phyloP scores from a whole-genome alignment of 2,113 vertebrate species.

The Paradoxurus hermaphroditus region DNA sequence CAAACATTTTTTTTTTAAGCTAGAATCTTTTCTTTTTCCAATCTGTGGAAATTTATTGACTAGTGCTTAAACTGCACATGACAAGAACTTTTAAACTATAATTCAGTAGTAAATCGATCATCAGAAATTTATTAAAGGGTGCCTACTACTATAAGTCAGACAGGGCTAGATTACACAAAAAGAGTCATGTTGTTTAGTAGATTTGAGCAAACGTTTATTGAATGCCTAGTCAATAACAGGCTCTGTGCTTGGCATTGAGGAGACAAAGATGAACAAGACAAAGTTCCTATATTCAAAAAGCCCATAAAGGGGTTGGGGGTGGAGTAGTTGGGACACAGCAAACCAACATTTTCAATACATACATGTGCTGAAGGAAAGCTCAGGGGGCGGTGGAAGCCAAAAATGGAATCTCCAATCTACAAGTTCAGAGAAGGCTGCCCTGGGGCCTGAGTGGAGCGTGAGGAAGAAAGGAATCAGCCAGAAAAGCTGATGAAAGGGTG shows the following conservation, averaged over 20 bases:
- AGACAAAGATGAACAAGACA: not conserved
- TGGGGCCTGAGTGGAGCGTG: not conserved
- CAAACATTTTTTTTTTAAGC: not conserved
- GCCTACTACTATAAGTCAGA: not conserved
- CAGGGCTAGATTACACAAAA: not conserved
- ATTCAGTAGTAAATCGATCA: not conserved
- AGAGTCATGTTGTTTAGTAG: not conserved
- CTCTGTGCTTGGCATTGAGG: not conserved
- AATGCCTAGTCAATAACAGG: not conserved
- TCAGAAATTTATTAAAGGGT: not conserved
- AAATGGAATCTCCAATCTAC: not conserved
- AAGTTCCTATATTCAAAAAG: not conserved
- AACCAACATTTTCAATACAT: not conserved
- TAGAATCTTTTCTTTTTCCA: not conserved
- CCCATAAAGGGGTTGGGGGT: not conserved
- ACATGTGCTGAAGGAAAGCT: not conserved
- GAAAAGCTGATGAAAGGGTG: not conserved
- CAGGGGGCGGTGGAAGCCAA: not conserved
- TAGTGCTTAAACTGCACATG: not conserved
- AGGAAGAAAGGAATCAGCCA: not conserved
- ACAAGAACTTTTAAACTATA: not conserved
- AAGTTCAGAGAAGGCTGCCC: not conserved
- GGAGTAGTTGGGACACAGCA: not conserved
- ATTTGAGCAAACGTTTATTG: not conserved
- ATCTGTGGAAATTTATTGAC: not conserved